phyloP scores from a whole-genome alignment of 2,797 vertebrate species.

The Sphaeramia orbicularis region DNA sequence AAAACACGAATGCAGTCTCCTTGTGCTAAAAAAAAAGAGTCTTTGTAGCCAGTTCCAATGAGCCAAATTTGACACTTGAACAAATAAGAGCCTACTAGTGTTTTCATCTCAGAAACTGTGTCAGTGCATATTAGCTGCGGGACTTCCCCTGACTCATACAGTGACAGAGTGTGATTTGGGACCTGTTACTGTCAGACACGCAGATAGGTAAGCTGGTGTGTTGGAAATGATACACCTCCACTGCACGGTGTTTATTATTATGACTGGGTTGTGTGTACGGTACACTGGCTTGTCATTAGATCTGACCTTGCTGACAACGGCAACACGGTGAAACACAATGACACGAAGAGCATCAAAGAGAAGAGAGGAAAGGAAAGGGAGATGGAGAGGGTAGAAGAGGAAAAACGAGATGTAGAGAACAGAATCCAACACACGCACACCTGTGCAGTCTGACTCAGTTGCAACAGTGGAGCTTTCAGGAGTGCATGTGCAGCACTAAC shows the following conservation, averaged over 20 bases:
- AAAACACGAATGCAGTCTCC: slow-evolving; percentile 12
- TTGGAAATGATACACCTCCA: slow-evolving; percentile 64
- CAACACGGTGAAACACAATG: slow-evolving; percentile 57
- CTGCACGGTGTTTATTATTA: slow-evolving; percentile 67
- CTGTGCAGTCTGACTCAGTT: slow-evolving; percentile 65
- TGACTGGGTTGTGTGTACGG: slow-evolving; percentile 53
- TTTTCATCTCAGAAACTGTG: slow-evolving; percentile 57
- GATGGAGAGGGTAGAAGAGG: slow-evolving; percentile 38
- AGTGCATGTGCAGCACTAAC: slow-evolving; percentile 53
- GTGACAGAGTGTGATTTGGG: slow-evolving; percentile 65
- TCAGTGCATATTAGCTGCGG: slow-evolving; percentile 50
- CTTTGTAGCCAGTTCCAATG: slow-evolving; percentile 20
- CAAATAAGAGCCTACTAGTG: slow-evolving; percentile 39
- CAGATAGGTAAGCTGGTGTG: slow-evolving; percentile 40
- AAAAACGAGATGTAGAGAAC: slow-evolving; percentile 28
- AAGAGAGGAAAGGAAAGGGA: slow-evolving; percentile 8
- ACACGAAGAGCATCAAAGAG: slow-evolving; percentile 21
- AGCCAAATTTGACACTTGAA: slow-evolving; percentile 41
- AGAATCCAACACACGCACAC: slow-evolving; percentile 58
- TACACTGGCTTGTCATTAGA: slow-evolving; percentile 62
- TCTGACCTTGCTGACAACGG: slow-evolving; percentile 72
- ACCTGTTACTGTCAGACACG: slow-evolving; percentile 50
- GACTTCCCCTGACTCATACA: slow-evolving; percentile 66
- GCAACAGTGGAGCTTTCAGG: slow-evolving; percentile 67
- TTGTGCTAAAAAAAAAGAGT: slow-evolving; percentile 1